Evolutionary conservation across 2,888 invertebrate species (phyloP), one percentile per base, ranked within the genome.

Genomic region (Aphidius colemani): DNA sequence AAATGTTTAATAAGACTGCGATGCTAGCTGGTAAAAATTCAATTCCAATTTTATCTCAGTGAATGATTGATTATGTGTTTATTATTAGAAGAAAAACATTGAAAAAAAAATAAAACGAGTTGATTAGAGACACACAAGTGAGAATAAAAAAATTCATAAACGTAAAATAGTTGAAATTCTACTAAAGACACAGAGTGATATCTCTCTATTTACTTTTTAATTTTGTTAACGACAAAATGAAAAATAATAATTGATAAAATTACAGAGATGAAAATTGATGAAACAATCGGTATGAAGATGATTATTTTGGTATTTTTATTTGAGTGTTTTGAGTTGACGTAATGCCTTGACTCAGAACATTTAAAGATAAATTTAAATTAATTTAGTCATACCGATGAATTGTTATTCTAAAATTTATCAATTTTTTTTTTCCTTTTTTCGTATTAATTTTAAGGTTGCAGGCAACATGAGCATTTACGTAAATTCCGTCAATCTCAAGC

Each of bases 291-390:
- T 30, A 30, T 30, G 30, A 30, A 30, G 5, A 30, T 30, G 2
- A 30, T 53, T 46, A 40, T 60, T 13, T 13, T 44, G 44, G 13
- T 18, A n/a, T 49, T 53, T 53, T 41, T 55, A 30, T 13, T 18
- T 30, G 63, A 65, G 67, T 69, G 66, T 69, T 64, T 48, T 45
- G 66, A 61, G 64, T 70, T 60, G 68, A 70, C 63, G 67, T 61
- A 30, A 9, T 49, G 61, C 68, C 66, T 70, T 62, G 68, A 68
- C 66, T 43, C 61, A 62, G 60, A 58, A 65, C 64, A 57, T 61
- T 41, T 41, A 43, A 61, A 64, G 57, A 13, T 13, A 1, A 13
- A 13, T 13, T 2, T 13, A 13, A 56, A 56, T 64, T 61, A 61
- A 65, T 59, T 63, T 55, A 48, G 58, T 11, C 40, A 49, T 46